Percentiles rank a stretch among this genome's conserved stretches.
Conservation (phyloP, 1,140 invertebrate species). For the Tetraneura akinire region DNA sequence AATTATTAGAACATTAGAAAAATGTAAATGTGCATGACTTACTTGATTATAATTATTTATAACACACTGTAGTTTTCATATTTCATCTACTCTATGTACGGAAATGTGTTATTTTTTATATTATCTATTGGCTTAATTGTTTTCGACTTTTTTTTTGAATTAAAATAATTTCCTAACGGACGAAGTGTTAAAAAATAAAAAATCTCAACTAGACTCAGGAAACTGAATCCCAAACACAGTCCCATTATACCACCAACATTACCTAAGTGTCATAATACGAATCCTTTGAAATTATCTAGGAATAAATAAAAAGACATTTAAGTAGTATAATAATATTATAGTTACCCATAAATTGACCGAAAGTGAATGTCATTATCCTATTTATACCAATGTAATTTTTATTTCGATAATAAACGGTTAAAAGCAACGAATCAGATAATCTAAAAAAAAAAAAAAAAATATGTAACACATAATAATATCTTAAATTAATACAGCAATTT, state of each 20-base stretch:
- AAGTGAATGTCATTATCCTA: constrained; percentile 9
- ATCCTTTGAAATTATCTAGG: background rate
- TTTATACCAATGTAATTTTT: constrained; percentile 14
- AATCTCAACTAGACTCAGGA: constrained; percentile 12
- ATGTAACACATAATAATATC: no score
- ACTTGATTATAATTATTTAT: no score
- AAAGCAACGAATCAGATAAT: no score
- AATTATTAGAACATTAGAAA: no score
- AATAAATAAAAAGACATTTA: no score
- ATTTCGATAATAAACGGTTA: constrained; percentile 19
- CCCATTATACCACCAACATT: constrained; percentile 29
- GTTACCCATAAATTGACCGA: constrained; percentile 36
- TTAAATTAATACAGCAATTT: no score
- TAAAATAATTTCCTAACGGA: constrained; percentile 17
- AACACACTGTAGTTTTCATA: no score
- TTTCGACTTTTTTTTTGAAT: constrained; percentile 4
- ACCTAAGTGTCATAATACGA: background rate
- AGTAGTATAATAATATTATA: background rate
- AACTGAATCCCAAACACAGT: constrained; percentile 27
- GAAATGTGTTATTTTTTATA: background rate
- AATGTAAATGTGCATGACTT: no score
- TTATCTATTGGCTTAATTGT: background rate
- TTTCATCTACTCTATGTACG: background rate
- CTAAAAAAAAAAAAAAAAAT: no score
- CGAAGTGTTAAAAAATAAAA: constrained; percentile 30